Base-by-base conservation (phyloP, 2,113 vertebrate genomes). In the Grammomys surdaster region DNA sequence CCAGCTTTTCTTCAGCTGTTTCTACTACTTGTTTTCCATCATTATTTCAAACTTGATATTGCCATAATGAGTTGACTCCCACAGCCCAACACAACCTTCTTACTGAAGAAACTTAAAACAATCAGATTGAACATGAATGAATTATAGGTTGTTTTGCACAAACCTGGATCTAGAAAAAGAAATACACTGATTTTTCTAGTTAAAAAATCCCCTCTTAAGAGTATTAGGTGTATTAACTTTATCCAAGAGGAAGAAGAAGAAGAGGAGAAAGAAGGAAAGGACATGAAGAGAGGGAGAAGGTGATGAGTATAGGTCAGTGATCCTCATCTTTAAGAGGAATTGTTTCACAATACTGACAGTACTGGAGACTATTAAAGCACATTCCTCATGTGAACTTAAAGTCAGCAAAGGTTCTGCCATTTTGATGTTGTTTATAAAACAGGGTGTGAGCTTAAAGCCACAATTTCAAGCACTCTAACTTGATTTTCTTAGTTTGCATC, bases 351-450 rank as follows among this genome's bases (percentile, higher is more conserved):
- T 96, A 97, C 98, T 97, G 98, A 97, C 95, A 98, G 95, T 97
- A 97, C 97, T 97, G 95, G 95, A 94, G 98, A 97, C 88, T 95
- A 96, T 94, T 97, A 70, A 97, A 98, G 97, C 91, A 96, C 97
- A 97, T 98, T 95, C 96, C 96, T 89, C 88, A 51, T 43, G 22
- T 87, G 0, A 1, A 88, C 92, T 92, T 96, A 85, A 92, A 90
- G 81, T 95, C 58, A 26, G 96, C 97, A 96, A 82, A 51, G 95
- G 88, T 94, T 98, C 97, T 98, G 98, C 97, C 97, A 95, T 24
- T 72, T 69, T 93, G 1, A 90, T 95, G 89, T 7, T 96, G 75
- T 93, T 77, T 78, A 33, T n/a, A 11, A 56, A 91, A 31, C 91
- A 98, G 96, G 96, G 93, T 90, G 36, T 97, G 88, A 93, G 96